Conservation (phyloP, 1,140 invertebrate genomes). For the Pseudomyrmex cubaensis region DNA sequence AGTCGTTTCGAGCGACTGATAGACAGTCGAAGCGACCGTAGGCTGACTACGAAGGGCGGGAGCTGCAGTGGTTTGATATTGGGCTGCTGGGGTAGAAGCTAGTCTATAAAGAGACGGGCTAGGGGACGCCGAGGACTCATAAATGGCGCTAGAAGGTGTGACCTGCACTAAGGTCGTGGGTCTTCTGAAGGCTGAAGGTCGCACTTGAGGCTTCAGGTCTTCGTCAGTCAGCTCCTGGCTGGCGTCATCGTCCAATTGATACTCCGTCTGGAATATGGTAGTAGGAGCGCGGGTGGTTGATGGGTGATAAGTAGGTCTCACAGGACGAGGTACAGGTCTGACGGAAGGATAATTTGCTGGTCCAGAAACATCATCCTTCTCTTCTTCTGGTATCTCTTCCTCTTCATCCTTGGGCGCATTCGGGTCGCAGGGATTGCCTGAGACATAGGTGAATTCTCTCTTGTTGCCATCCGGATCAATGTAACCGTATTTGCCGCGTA, state of each 20-base stretch:
- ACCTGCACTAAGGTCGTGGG: slow-evolving; percentile 75
- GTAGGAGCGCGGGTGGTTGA: slow-evolving; percentile 87
- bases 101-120: slow-evolving; percentile 83
- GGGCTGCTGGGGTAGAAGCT: slow-evolving; percentile 79
- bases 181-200: slow-evolving; percentile 77
- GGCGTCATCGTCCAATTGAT: slow-evolving; percentile 86
- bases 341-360: slow-evolving; percentile 88
- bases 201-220: slow-evolving; percentile 82
- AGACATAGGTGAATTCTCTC: slow-evolving; percentile 94
- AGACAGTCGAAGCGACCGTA: slow-evolving; percentile 76
- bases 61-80: slow-evolving; percentile 79
- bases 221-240: slow-evolving; percentile 87
- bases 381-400: slow-evolving; percentile 86
- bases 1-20: slow-evolving; percentile 82
- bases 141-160: slow-evolving; percentile 76
- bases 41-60: slow-evolving; percentile 75
- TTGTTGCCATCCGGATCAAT: slow-evolving; percentile 95
- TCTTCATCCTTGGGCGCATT: slow-evolving; percentile 90
- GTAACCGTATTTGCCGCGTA: slow-evolving; percentile 95
- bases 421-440: slow-evolving; percentile 95
- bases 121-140: slow-evolving; percentile 78
- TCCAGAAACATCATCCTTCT: slow-evolving; percentile 86
- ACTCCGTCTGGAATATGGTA: slow-evolving; percentile 88
- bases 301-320: slow-evolving; percentile 81
- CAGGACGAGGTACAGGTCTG: slow-evolving; percentile 83